phyloP scores from a whole-genome alignment of 1,140 invertebrate species.

The Euborellia annulipes region DNA sequence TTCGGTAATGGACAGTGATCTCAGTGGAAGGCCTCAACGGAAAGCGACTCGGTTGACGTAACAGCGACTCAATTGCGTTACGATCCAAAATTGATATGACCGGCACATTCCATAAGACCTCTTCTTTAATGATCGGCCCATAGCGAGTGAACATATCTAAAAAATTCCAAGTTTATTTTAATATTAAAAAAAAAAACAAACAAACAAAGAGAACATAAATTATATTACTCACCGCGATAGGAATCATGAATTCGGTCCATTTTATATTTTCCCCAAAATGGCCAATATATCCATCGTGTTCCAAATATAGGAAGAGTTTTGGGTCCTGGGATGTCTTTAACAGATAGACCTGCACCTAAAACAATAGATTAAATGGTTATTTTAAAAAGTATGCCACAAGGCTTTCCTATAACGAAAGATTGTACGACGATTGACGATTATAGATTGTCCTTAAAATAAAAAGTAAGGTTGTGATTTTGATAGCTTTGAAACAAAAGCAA shows the following conservation, averaged over 20 bases:
- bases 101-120: slow-evolving; percentile 51
- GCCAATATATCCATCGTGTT: slow-evolving; percentile 59
- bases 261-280: slow-evolving; percentile 42
- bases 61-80: slow-evolving; percentile 60
- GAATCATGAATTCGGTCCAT: slow-evolving; percentile 62
- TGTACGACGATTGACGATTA: too few relatives aligned
- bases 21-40: slow-evolving; percentile 70
- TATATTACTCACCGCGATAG: slow-evolving; percentile 47
- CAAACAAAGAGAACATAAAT: slow-evolving; percentile 9
- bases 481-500: too few relatives aligned
- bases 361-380: too few relatives aligned
- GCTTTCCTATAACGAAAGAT: too few relatives aligned
- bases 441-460: too few relatives aligned
- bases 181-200: slow-evolving; percentile 9
- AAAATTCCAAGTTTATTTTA: slow-evolving; percentile 15
- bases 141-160: slow-evolving; percentile 51
- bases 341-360: too few relatives aligned
- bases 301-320: slow-evolving; percentile 54
- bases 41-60: slow-evolving; percentile 47
- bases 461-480: too few relatives aligned
- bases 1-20: slow-evolving; percentile 60
- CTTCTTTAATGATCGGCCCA: slow-evolving; percentile 61
- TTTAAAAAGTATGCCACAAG: too few relatives aligned
- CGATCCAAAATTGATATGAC: slow-evolving; percentile 60
- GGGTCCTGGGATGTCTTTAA: slow-evolving; percentile 49